Percentiles rank a stretch among this genome's conserved stretches.
Conservation (phyloP, 2,113 vertebrate species). For the Kryptolebias marmoratus region DNA sequence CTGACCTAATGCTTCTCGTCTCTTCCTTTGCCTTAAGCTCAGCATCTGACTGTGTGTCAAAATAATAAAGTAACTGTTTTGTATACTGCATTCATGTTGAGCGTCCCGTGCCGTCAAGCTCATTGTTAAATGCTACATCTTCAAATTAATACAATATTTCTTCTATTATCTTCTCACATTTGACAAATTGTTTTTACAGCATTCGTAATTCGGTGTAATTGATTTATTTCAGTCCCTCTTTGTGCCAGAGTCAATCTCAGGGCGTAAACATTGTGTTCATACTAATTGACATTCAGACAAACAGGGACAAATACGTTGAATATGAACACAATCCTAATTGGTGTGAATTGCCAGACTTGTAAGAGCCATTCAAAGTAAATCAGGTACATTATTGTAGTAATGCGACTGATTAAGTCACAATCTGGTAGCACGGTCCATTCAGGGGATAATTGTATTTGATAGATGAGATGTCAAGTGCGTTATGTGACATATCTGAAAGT, state of each 20-base stretch:
- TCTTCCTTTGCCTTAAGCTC: slow-evolving; percentile 12
- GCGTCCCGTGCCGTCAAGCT: slow-evolving; percentile 1
- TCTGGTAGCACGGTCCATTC: slow-evolving; percentile 35
- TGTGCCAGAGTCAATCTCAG: slow-evolving; percentile 25
- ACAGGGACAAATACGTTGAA: slow-evolving; percentile 46
- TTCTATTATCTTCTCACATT: slow-evolving; percentile 7
- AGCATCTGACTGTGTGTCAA: background rate
- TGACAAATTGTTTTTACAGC: slow-evolving; percentile 9
- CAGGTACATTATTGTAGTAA: slow-evolving; percentile 50
- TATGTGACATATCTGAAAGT: slow-evolving; percentile 33
- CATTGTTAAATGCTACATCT: slow-evolving; percentile 1
- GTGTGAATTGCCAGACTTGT: slow-evolving; percentile 54
- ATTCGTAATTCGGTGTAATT: slow-evolving; percentile 1
- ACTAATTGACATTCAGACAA: slow-evolving; percentile 65
- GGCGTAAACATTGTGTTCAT: slow-evolving; percentile 47
- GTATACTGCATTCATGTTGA: background rate
- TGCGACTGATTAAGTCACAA: slow-evolving; percentile 52
- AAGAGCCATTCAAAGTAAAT: slow-evolving; percentile 47
- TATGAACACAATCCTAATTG: slow-evolving; percentile 57
- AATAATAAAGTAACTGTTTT: slow-evolving; percentile 18
- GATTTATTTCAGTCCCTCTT: slow-evolving; percentile 14
- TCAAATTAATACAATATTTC: slow-evolving; percentile 3
- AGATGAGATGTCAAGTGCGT: slow-evolving; percentile 37
- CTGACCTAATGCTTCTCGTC: slow-evolving; percentile 13
- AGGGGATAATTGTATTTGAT: slow-evolving; percentile 52